A percentile compares a stretch with the other conserved stretches of the same genome.
Conservation (phyloP, 2,888 invertebrate genomes). For the Orthosia gothica region DNA sequence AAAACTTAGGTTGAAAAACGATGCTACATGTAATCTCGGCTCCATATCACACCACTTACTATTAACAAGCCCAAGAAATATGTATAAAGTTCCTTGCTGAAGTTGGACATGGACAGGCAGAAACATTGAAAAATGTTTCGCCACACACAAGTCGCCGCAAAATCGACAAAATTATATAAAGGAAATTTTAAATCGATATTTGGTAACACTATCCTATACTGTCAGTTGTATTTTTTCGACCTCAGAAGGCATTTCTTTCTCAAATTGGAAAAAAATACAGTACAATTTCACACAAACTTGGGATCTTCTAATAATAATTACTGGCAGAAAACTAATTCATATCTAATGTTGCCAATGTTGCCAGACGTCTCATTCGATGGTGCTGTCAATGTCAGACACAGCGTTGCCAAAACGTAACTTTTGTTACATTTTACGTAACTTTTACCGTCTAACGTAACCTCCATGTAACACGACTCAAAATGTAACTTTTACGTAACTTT, state of each 20-base stretch:
- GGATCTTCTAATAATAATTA: not conserved
- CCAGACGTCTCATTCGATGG: not conserved
- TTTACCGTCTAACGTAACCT: no score
- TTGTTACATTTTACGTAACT: no score
- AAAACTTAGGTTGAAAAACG: no score
- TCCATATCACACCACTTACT: no score
- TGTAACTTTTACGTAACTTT: no score
- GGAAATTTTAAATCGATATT: constrained; percentile 1
- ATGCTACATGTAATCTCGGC: no score
- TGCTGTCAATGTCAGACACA: constrained; percentile 2
- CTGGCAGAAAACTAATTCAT: not conserved
- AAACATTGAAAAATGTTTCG: no score
- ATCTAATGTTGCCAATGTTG: constrained; percentile 6
- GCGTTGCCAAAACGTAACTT: no score
- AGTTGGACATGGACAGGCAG: no score
- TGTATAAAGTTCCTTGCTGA: no score
- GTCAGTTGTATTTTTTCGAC: not conserved
- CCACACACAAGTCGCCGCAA: not conserved
- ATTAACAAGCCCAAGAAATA: no score
- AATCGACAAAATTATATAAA: not conserved
- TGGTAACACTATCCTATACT: not conserved
- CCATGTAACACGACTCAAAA: no score
- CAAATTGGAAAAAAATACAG: not conserved
- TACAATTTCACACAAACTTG: not conserved
- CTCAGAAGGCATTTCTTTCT: not conserved